Base-by-base conservation (phyloP, 2,797 vertebrate species). In the Philypnodon macrostomus region DNA sequence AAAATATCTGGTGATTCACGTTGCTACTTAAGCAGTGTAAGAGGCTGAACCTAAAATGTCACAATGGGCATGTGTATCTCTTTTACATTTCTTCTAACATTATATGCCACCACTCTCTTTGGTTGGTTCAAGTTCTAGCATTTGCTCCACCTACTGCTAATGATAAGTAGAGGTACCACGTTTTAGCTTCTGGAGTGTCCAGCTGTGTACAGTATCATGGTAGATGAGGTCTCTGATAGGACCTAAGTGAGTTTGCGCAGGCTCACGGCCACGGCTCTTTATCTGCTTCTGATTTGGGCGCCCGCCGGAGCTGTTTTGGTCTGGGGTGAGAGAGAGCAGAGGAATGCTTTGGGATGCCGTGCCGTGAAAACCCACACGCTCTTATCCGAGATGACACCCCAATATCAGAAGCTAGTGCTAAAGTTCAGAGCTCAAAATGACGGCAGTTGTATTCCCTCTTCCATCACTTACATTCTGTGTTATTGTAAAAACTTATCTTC, bases 271-370 rank as follows among this genome's bases (percentile, higher is more conserved):
- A 63, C 46, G 10, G n/a, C 11, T 53, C 63, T 62, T 72, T 79
- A 82, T 89, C 85, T 87, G 86, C 73, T 86, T 79, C 81, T 87
- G 77, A 80, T 88, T 85, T 85, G 40, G 56, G 70, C 62, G 67
- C 58, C 56, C 77, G 76, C 80, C 71, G 67, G 81, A 79, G 73
- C 55, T 64, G 74, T 87, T 87, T 85, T 83, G 77, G 69, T 67
- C 79, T 73, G 74, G 48, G 48, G 55, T 10, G 57, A 75, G 71
- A 70, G 52, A 66, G 75, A 70, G 55, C 53, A 30, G 54, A 80
- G 76, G 77, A 84, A 80, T 82, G 77, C 73, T 80, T 70, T 19
- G 30, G 65, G 57, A 66, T 51, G 60, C 60, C 40, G 47, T 18
- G 19, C 47, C 16, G 23, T 21, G 33, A 58, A 59, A 67, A 53